These are phyloP conservation scores for Tenthredo livida DNA, from an alignment of 2,888 invertebrate species.

Conservation along the genomic window DNA sequence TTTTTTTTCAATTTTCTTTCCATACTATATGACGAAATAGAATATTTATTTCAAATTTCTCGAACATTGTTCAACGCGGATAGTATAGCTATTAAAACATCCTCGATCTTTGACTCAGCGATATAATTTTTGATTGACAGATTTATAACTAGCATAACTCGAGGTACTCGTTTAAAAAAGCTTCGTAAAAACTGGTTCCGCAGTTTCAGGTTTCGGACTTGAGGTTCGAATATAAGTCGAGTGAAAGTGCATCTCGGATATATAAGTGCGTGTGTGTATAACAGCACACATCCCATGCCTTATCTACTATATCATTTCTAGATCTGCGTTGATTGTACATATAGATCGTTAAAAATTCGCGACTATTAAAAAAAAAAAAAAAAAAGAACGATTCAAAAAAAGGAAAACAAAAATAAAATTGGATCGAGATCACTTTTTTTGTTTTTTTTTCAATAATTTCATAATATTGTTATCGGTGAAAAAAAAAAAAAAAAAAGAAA, in stretches of 20 bases:
- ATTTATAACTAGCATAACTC: neutral
- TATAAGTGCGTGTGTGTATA: neutral
- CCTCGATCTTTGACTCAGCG: neutral
- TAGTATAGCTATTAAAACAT: neutral
- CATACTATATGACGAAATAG: neutral
- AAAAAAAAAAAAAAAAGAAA: neutral
- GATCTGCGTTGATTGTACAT: neutral
- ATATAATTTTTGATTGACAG: slow-evolving; percentile 27
- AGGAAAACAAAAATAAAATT: neutral
- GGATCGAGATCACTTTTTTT: neutral
- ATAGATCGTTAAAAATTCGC: neutral
- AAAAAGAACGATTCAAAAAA: neutral
- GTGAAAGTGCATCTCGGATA: slow-evolving; percentile 34
- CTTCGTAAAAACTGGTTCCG: slow-evolving; percentile 40
- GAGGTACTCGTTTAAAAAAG: neutral
- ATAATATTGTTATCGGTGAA: neutral
- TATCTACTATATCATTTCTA: neutral
- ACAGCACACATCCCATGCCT: neutral
- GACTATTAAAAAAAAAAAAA: neutral
- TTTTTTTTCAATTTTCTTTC: neutral
- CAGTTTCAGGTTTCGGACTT: slow-evolving; percentile 37
- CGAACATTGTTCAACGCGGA: neutral
- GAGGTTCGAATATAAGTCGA: slow-evolving; percentile 14
- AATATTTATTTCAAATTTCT: neutral
- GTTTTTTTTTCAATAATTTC: neutral